Percentiles rank a stretch among this genome's conserved stretches.
These are phyloP conservation scores for Cryptoblepharus egeriae DNA, from an alignment of 2,797 vertebrate genomes.

Conservation along the genomic window DNA sequence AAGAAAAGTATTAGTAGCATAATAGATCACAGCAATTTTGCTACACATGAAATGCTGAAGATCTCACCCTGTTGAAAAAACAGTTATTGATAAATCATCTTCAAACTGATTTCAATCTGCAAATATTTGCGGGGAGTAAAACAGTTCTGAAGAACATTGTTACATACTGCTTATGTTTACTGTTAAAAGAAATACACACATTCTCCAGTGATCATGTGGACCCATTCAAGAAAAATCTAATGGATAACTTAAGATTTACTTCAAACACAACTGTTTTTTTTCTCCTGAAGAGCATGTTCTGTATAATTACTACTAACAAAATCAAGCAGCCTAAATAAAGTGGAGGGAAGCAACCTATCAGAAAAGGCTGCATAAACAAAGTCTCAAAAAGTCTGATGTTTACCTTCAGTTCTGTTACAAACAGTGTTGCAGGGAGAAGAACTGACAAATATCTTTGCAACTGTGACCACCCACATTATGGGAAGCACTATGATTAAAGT, in stretches of 20 bases:
- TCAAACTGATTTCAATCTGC: too few species aligned
- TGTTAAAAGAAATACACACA: background rate
- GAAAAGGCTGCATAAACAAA: slow-evolving; percentile 57
- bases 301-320: slow-evolving; percentile 44
- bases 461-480: slow-evolving; percentile 77
- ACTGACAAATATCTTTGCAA: slow-evolving; percentile 54
- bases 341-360: slow-evolving; percentile 16
- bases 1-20: too few species aligned
- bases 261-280: slow-evolving; percentile 28
- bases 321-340: slow-evolving; percentile 42
- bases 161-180: background rate
- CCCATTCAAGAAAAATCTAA: background rate
- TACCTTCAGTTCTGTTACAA: slow-evolving; percentile 66
- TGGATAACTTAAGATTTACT: slow-evolving; percentile 26
- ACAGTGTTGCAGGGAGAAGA: slow-evolving; percentile 45
- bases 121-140: too few species aligned
- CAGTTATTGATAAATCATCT: too few species aligned
- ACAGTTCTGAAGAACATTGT: too few species aligned
- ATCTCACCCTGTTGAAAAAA: too few species aligned
- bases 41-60: too few species aligned
- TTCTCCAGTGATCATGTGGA: slow-evolving; percentile 35
- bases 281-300: background rate
- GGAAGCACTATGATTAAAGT: slow-evolving; percentile 78
- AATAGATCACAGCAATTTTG: too few species aligned
- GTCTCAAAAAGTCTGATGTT: slow-evolving; percentile 60